These are phyloP conservation scores for Globodera ellingtonae DNA, from an alignment of 1,140 invertebrate genomes.

Conservation along the genomic window DNA sequence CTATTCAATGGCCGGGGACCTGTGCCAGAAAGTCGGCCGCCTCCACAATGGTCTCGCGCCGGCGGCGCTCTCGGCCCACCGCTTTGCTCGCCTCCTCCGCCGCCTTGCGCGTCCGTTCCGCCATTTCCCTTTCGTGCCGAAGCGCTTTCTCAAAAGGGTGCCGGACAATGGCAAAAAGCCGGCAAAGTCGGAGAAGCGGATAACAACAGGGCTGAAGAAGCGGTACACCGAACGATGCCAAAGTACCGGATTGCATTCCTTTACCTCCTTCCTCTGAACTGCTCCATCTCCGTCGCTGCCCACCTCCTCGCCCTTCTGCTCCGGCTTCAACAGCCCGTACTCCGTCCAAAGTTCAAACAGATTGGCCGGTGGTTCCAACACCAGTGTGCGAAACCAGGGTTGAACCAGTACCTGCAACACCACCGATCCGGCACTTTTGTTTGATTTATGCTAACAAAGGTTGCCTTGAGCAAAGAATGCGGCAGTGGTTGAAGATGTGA, in stretches of 20 bases:
- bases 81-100: constrained; percentile 46
- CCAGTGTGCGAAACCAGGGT: constrained; percentile 43
- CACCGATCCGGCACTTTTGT: not conserved
- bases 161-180: not conserved
- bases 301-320: not conserved
- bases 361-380: constrained; percentile 55
- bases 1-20: not conserved
- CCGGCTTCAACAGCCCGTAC: constrained; percentile 55
- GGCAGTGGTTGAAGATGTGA: constrained; percentile 19
- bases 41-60: constrained; percentile 52
- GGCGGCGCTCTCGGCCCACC: constrained; percentile 42
- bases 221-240: not conserved
- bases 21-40: constrained; percentile 52
- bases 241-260: not conserved
- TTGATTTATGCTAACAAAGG: not conserved
- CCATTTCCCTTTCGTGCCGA: constrained; percentile 53
- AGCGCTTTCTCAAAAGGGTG: constrained; percentile 16
- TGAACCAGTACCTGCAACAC: constrained; percentile 35
- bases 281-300: too few species aligned
- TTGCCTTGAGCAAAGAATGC: constrained; percentile 29
- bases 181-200: not conserved
- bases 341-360: constrained; percentile 61
- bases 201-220: too few species aligned
- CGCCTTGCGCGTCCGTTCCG: constrained; percentile 56
- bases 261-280: too few species aligned